Conservation (phyloP, 2,113 vertebrate species). For the Noturus placidus region DNA sequence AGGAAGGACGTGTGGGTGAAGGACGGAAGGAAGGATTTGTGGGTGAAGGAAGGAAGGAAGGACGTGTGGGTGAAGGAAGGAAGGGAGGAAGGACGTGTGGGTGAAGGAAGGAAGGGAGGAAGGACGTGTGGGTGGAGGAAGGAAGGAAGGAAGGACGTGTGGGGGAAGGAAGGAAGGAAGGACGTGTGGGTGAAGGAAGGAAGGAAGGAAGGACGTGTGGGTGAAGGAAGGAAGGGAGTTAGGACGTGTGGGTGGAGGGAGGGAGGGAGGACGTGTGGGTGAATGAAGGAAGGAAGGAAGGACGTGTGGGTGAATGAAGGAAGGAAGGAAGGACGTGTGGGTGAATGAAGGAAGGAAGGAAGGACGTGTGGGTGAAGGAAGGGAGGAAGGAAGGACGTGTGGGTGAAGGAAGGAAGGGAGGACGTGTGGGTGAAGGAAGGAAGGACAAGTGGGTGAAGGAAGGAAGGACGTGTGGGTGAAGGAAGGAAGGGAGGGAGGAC, state of each 20-base stretch:
- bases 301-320: not conserved
- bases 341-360: not conserved
- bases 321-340: not conserved
- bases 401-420: not conserved
- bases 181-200: no score
- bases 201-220: not conserved
- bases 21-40: no score
- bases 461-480: not conserved
- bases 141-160: no score
- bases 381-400: not conserved
- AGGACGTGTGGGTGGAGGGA: not conserved
- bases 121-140: no score
- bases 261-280: not conserved
- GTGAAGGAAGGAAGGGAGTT: not conserved
- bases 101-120: no score
- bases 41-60: no score
- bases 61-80: no score
- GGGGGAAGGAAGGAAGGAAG: no score
- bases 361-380: no score
- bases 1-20: not conserved
- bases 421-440: not conserved
- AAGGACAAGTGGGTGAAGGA: not conserved
- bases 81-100: no score
- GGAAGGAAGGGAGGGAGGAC: not conserved
- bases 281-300: not conserved